A percentile compares a stretch with the other conserved stretches of the same genome.
These are phyloP conservation scores for Elmis aenea DNA, from an alignment of 2,888 invertebrate species.

Conservation along the genomic window DNA sequence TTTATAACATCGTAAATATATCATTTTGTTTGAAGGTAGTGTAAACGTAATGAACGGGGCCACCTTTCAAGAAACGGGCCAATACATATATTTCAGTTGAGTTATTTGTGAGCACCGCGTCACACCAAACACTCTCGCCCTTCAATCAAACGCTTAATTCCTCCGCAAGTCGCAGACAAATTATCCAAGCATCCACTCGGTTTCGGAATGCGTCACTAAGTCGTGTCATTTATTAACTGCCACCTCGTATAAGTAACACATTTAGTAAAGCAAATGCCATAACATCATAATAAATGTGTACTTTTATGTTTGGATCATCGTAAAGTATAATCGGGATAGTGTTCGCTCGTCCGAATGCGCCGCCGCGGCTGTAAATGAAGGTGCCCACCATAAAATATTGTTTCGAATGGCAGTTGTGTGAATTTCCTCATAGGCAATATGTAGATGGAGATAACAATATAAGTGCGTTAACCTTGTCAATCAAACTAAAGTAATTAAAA, in stretches of 20 bases:
- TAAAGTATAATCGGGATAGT: too few species aligned
- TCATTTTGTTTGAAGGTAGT: constrained; percentile 1
- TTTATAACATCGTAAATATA: too few species aligned
- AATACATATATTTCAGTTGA: constrained; percentile 32
- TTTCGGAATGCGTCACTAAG: constrained; percentile 36
- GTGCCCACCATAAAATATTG: too few species aligned
- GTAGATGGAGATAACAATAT: too few species aligned
- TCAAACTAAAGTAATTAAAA: too few species aligned
- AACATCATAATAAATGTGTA: constrained; percentile 19
- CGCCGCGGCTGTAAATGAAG: too few species aligned
- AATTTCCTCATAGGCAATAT: too few species aligned
- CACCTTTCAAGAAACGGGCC: constrained; percentile 31
- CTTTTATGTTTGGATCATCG: constrained; percentile 16
- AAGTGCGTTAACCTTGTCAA: too few species aligned
- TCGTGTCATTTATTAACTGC: constrained; percentile 36
- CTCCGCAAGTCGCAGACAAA: constrained; percentile 41
- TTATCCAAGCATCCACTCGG: constrained; percentile 35
- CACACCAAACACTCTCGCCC: constrained; percentile 43
- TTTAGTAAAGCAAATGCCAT: constrained; percentile 21
- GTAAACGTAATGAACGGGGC: constrained; percentile 20
- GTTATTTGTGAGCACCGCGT: constrained; percentile 44
- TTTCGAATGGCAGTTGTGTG: too few species aligned
- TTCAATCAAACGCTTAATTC: constrained; percentile 42
- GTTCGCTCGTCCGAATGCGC: too few species aligned
- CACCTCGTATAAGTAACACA: constrained; percentile 23